Percentiles rank a stretch among this genome's conserved stretches.
Conservation (phyloP, 2,113 vertebrate species). For the Pedetes capensis region DNA sequence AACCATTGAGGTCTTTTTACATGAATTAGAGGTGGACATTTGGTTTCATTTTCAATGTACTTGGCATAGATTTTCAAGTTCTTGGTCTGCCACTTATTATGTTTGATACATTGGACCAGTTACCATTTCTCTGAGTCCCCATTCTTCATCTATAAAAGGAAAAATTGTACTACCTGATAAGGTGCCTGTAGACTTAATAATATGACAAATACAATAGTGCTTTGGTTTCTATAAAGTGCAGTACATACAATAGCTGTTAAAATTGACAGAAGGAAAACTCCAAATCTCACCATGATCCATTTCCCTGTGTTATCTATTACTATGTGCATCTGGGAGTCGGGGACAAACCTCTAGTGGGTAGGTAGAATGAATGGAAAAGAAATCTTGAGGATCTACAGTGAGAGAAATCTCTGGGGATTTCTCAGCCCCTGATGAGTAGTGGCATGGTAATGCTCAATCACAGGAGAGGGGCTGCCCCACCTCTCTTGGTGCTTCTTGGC, state of each 20-base stretch:
- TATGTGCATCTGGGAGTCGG: background rate
- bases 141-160: background rate
- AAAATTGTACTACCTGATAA: background rate
- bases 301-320: background rate
- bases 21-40: background rate
- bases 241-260: background rate
- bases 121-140: background rate
- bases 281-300: background rate
- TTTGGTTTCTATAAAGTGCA: background rate
- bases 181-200: background rate
- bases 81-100: background rate
- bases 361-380: background rate
- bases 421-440: background rate
- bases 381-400: background rate
- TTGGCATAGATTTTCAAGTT: background rate
- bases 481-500: background rate
- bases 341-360: background rate
- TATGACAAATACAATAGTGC: background rate
- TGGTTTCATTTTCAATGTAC: background rate
- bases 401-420: background rate
- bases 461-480: background rate
- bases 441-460: constrained; percentile 41
- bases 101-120: background rate
- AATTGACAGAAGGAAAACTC: background rate
- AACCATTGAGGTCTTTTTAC: background rate